Percentiles rank a stretch among this genome's conserved stretches.
Evolutionary conservation across 2,113 vertebrate species (phyloP).

Genomic region (Corythornis madagascariensis): DNA sequence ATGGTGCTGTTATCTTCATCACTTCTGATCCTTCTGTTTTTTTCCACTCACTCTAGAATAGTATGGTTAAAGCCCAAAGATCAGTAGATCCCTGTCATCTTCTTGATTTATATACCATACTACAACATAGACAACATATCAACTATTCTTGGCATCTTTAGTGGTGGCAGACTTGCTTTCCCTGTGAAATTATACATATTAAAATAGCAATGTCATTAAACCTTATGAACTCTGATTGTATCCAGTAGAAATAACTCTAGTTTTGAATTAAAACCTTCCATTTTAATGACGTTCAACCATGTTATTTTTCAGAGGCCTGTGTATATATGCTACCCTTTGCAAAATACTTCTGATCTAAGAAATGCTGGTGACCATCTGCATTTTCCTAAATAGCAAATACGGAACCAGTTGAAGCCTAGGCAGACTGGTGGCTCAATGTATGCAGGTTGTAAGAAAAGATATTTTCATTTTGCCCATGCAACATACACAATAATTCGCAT

Average conservation of each 20-base stretch:
- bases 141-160: neutral
- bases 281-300: neutral
- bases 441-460: neutral
- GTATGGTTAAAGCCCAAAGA: neutral
- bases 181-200: neutral
- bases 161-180: neutral
- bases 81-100: neutral
- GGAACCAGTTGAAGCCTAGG: neutral
- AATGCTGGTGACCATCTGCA: neutral
- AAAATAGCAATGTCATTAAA: neutral
- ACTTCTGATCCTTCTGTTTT: neutral
- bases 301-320: neutral
- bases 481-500: slow-evolving; percentile 1
- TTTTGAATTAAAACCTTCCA: neutral
- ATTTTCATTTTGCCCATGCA: neutral
- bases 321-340: neutral
- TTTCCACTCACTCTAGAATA: neutral
- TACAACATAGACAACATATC: neutral
- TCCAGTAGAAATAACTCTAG: neutral
- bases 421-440: neutral
- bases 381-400: neutral
- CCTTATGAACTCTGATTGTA: neutral
- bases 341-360: neutral
- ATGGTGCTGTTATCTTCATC: neutral
- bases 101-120: neutral